Conservation (phyloP, 2,113 vertebrate genomes). For the Scomber japonicus region DNA sequence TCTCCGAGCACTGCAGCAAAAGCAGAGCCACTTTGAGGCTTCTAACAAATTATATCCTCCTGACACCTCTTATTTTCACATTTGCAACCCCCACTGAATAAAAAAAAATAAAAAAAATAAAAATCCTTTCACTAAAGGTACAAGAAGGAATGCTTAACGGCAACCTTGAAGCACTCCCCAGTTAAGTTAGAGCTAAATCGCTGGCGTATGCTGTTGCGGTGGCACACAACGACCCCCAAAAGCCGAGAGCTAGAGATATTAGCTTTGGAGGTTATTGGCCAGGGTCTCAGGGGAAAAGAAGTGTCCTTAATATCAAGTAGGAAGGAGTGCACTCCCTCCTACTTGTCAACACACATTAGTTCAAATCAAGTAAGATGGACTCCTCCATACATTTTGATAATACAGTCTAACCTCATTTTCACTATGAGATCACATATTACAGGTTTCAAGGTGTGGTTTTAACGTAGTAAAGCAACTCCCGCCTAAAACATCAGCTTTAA, state of each 20-base stretch:
- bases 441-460: slow-evolving; percentile 24
- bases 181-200: slow-evolving; percentile 71
- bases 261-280: slow-evolving; percentile 71
- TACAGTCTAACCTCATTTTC: slow-evolving; percentile 42
- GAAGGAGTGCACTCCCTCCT: slow-evolving; percentile 15
- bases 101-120: slow-evolving; percentile 14
- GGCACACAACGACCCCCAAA: slow-evolving; percentile 58
- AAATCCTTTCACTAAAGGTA: slow-evolving; percentile 39
- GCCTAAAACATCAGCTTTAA: slow-evolving; percentile 35
- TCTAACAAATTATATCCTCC: slow-evolving; percentile 44
- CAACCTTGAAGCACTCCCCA: slow-evolving; percentile 63
- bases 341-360: slow-evolving; percentile 61
- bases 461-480: slow-evolving; percentile 39
- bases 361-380: slow-evolving; percentile 61
- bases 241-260: slow-evolving; percentile 59
- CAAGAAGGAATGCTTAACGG: slow-evolving; percentile 56
- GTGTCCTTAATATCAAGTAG: slow-evolving; percentile 63
- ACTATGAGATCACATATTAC: slow-evolving; percentile 35
- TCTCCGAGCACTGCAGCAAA: slow-evolving; percentile 35
- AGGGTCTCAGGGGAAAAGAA: slow-evolving; percentile 33
- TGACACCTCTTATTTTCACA: slow-evolving; percentile 47
- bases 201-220: slow-evolving; percentile 53
- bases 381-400: slow-evolving; percentile 47
- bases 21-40: slow-evolving; percentile 39
- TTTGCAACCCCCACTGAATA: slow-evolving; percentile 36